These are phyloP conservation scores for Trichacis sp. DNA, from an alignment of 2,888 invertebrate genomes.

Conservation along the genomic window DNA sequence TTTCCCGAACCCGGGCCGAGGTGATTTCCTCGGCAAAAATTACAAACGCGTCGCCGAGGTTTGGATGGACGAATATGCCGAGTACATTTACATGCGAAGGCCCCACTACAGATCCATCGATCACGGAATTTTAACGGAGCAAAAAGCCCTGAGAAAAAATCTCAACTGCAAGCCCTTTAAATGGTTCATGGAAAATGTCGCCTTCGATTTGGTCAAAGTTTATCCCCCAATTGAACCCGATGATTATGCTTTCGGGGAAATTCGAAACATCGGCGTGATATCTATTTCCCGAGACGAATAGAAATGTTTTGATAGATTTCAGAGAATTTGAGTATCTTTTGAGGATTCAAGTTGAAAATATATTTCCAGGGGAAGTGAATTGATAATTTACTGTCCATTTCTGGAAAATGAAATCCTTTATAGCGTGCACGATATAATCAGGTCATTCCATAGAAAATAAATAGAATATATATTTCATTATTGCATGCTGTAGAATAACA, in stretches of 20 bases:
- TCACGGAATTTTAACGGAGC: constrained; percentile 84
- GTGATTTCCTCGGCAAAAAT: constrained; percentile 92
- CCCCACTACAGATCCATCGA: constrained; percentile 82
- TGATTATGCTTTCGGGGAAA: constrained; percentile 84
- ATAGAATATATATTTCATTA: too few species aligned
- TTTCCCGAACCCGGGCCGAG: constrained; percentile 90
- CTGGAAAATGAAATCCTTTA: too few species aligned
- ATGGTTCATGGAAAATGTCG: constrained; percentile 94
- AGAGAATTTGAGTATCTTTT: too few species aligned
- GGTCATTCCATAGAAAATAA: too few species aligned
- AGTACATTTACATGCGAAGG: constrained; percentile 83
- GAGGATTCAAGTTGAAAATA: too few species aligned
- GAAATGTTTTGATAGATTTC: too few species aligned
- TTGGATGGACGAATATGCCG: constrained; percentile 98
- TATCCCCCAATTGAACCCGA: constrained; percentile 91
- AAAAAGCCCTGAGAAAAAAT: constrained; percentile 79
- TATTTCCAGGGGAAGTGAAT: too few species aligned
- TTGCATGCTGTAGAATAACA: too few species aligned
- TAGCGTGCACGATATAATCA: too few species aligned
- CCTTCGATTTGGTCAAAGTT: constrained; percentile 87
- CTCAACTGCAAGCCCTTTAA: constrained; percentile 91
- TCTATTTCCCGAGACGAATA: too few species aligned
- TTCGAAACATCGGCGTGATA: constrained; percentile 71
- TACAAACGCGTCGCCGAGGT: constrained; percentile 94
- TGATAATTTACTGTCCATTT: too few species aligned